Percentiles rank a stretch among this genome's conserved stretches.
Evolutionary conservation across 2,888 invertebrate species (phyloP).

Genomic region (Cryptophagus acutangulus): DNA sequence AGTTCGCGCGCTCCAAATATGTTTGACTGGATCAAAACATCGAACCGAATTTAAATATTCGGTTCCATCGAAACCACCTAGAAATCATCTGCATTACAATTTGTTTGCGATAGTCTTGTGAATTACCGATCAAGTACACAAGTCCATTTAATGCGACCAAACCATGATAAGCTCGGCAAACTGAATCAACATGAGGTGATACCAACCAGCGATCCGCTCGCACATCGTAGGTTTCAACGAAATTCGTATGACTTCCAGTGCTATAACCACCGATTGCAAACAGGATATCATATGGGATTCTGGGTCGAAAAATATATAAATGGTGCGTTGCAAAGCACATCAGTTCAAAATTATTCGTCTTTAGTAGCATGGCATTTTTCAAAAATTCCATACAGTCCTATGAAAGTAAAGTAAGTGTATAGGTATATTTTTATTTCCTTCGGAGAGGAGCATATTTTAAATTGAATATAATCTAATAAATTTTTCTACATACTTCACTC

Average conservation of each 20-base stretch:
- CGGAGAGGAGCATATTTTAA: too few relatives aligned
- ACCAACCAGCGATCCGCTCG: constrained; percentile 75
- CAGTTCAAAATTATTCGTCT: constrained; percentile 23
- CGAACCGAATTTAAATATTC: constrained; percentile 74
- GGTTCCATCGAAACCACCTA: constrained; percentile 71
- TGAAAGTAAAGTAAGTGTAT: constrained; percentile 10
- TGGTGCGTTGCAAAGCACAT: constrained; percentile 20
- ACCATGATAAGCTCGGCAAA: constrained; percentile 74
- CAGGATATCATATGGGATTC: constrained; percentile 71
- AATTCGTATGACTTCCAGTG: constrained; percentile 77
- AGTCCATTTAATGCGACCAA: constrained; percentile 65
- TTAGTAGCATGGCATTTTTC: constrained; percentile 28
- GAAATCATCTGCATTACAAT: constrained; percentile 5
- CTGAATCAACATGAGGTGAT: constrained; percentile 61
- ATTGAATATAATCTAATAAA: too few relatives aligned
- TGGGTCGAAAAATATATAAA: constrained; percentile 50
- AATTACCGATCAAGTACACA: constrained; percentile 68
- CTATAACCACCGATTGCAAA: constrained; percentile 84
- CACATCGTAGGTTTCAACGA: constrained; percentile 72
- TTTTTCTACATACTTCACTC: too few relatives aligned
- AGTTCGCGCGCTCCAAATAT: constrained; percentile 70
- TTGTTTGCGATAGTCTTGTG: constrained; percentile 1
- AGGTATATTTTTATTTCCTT: neutral
- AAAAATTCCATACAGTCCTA: constrained; percentile 38
- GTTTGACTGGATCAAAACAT: constrained; percentile 71